Evolutionary conservation across 2,888 invertebrate genomes (phyloP), one percentile per base, ranked within the genome.

Genomic region (Xestia ashworthii): DNA sequence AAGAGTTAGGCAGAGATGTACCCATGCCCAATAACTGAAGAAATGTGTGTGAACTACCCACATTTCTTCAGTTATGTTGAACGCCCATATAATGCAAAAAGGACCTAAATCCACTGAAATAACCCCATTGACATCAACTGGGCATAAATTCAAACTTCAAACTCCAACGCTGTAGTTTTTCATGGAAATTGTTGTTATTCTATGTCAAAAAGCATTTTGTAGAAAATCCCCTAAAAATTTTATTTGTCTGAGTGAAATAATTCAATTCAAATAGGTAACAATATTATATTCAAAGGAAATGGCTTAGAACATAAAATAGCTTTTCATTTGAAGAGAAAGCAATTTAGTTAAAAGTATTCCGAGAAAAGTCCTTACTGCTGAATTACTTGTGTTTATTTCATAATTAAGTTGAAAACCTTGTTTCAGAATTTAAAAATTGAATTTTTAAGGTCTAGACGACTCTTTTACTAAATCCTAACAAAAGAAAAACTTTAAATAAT

Each of bases 261-360:
- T 50, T 50, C 44, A 65, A n/a, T 71, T 72, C 5, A 41, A 70
- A 12, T 71, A 69, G 12, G 1, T 71, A 38, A 69, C 16, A 32
- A 11, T 25, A 5, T 0, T 50, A 44, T 38, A 44, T n/a, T 58
- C 8, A 19, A 48, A 74, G 38, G 5, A 58, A 74, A 9, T 41
- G n/a, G 9, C n/a, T 19, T 46, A 5, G 0, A 60, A 41, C 2
- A 48, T 3, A 22, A 16, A 44, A 32, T 32, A 5, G 16, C 16
- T 53, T 75, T 19, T 19, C 32, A 22, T 44, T 44, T n/a, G 16
- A n/a, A 32, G 41, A 64, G 32, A 32, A 60, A 0, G 16, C 19
- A 3, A 19, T 60, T 60, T 32, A 50, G 5, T 14, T 58, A 74
- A 72, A 5, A 46, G 46, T 16, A 25, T 25, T 48, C 3, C 38